Evolutionary conservation across 2,888 invertebrate genomes (phyloP), one percentile per base, ranked within the genome.

Genomic region (Drosophila quinaria): DNA sequence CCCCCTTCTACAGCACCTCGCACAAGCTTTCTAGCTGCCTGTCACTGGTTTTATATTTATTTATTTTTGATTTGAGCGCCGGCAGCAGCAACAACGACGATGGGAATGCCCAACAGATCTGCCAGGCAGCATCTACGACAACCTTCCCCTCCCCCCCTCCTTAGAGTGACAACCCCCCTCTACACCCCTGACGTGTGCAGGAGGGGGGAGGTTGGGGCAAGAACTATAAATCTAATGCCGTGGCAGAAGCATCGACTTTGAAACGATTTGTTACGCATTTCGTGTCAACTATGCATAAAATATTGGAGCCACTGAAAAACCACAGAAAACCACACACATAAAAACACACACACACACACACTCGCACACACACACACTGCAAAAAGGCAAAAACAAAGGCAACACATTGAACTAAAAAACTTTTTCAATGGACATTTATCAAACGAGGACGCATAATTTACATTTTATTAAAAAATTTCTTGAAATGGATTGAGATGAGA

Each of bases 201-300:
- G n/a, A n/a, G 63, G 70, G 22, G 3, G 22, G 22, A 3, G 22
- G 25, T 5, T 6, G 25, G 25, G 70, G 62, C 58, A 75, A 74
- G 70, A 81, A 86, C 86, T 86, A 86, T 86, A 88, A 88, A 86
- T 86, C 86, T 74, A 70, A 77, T 79, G 64, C 74, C 72, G 69
- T 63, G 83, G 71, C 76, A 74, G 49, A 51, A 58, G 72, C 72
- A 71, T 74, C 80, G 81, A 69, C 74, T 84, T 84, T 70, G 74
- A 81, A 86, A 78, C 88, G 89, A 86, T 86, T 86, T 83, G 85
- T 86, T 88, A 88, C 88, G 88, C 85, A 83, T 86, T 87, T 88
- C 87, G 81, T 86, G 85, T 88, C 85, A 86, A 86, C 85, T 86
- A 88, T 87, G 88, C 83, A 86, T 86, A 86, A 86, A 88, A 86